Evolutionary conservation across 2,888 invertebrate species (phyloP).

Genomic region (Drosophila melanocephala): DNA sequence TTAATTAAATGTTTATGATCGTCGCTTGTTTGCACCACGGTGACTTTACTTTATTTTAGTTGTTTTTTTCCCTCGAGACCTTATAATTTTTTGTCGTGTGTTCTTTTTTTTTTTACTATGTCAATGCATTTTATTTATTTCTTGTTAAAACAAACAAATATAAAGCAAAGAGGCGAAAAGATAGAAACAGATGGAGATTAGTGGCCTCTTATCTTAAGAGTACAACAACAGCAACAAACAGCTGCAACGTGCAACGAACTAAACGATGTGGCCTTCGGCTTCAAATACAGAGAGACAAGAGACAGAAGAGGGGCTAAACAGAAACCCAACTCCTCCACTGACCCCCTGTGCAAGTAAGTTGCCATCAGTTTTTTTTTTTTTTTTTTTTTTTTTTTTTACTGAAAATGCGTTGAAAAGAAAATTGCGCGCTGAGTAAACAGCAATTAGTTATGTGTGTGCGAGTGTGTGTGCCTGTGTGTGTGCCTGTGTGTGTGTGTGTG

Average conservation of each 20-base stretch:
- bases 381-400: constrained; percentile 1
- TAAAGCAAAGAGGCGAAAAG: constrained; percentile 44
- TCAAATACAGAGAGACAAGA: background rate
- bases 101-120: constrained; percentile 29
- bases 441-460: constrained; percentile 63
- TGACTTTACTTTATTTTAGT: constrained; percentile 36
- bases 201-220: constrained; percentile 54
- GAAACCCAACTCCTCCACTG: constrained; percentile 13
- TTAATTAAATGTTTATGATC: constrained; percentile 79
- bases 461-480: constrained; percentile 13
- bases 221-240: constrained; percentile 14
- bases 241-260: constrained; percentile 62
- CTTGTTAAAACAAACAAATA: constrained; percentile 67
- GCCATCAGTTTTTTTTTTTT: background rate
- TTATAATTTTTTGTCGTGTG: constrained; percentile 6
- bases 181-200: constrained; percentile 64
- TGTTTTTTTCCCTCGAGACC: background rate
- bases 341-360: constrained; percentile 17
- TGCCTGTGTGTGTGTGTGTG: constrained; percentile 19
- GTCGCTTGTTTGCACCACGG: constrained; percentile 50
- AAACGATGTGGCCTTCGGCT: constrained; percentile 57
- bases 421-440: constrained; percentile 74
- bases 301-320: background rate
- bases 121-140: constrained; percentile 67
- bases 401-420: constrained; percentile 70